phyloP scores from a whole-genome alignment of 2,888 invertebrate species.

The Serripes groenlandicus region DNA sequence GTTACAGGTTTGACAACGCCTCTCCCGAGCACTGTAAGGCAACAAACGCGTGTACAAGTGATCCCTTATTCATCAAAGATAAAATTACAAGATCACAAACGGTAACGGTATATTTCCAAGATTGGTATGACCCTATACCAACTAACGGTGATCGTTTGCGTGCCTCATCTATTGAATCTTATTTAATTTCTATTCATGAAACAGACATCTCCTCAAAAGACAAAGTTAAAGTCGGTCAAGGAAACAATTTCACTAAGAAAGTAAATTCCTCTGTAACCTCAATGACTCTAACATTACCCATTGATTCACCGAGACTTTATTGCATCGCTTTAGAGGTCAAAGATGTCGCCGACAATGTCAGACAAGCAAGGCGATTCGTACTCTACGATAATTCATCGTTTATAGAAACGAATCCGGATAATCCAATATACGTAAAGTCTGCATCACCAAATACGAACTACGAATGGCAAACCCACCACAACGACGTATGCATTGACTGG shows the following conservation, averaged over 20 bases:
- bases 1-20: constrained; percentile 28
- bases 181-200: constrained; percentile 38
- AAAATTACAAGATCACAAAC: constrained; percentile 18
- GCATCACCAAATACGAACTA: constrained; percentile 42
- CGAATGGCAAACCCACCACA: constrained; percentile 67
- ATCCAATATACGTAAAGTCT: constrained; percentile 41
- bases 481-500: constrained; percentile 59
- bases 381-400: constrained; percentile 62
- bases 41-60: neutral
- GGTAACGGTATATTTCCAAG: constrained; percentile 25
- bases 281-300: constrained; percentile 19
- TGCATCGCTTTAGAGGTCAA: constrained; percentile 60
- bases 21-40: constrained; percentile 38
- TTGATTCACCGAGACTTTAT: constrained; percentile 50
- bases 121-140: constrained; percentile 60
- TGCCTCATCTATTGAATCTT: constrained; percentile 54
- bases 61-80: constrained; percentile 38
- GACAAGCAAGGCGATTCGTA: constrained; percentile 63
- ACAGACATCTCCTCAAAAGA: constrained; percentile 14
- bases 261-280: neutral
- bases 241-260: constrained; percentile 11
- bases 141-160: neutral
- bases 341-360: constrained; percentile 65
- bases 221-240: neutral
- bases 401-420: constrained; percentile 8